These are phyloP conservation scores for Ophion ellenae DNA, from an alignment of 2,888 invertebrate genomes.

Conservation along the genomic window DNA sequence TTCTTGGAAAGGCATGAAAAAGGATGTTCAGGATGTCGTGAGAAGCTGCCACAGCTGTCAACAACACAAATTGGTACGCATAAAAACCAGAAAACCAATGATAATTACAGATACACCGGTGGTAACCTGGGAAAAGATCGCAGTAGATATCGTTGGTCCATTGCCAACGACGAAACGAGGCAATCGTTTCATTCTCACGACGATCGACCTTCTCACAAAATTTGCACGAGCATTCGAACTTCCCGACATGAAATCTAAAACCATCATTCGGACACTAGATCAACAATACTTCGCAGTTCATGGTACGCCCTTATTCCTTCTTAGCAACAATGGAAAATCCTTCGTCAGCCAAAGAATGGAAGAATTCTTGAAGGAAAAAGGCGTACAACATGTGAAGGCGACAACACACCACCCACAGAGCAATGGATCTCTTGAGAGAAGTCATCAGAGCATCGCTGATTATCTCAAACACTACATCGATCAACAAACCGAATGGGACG, in stretches of 20 bases:
- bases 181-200: constrained; percentile 48
- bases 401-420: constrained; percentile 75
- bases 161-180: constrained; percentile 56
- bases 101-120: constrained; percentile 65
- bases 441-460: constrained; percentile 74
- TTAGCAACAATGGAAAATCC: constrained; percentile 8
- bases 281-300: not conserved
- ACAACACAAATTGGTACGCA: constrained; percentile 63
- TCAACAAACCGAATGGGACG: constrained; percentile 76
- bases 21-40: constrained; percentile 58
- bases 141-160: constrained; percentile 68
- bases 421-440: constrained; percentile 76
- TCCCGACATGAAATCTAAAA: constrained; percentile 2
- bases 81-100: constrained; percentile 61
- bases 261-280: not conserved
- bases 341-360: constrained; percentile 5
- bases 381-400: constrained; percentile 74
- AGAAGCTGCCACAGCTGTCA: constrained; percentile 62
- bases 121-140: constrained; percentile 59
- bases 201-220: constrained; percentile 16
- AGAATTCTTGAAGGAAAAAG: constrained; percentile 72
- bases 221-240: constrained; percentile 6
- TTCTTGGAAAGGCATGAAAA: constrained; percentile 59
- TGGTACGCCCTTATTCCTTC: not conserved
- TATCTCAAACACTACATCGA: constrained; percentile 75